These are phyloP conservation scores for Toxostoma redivivum DNA, from an alignment of 2,113 vertebrate species.

Conservation along the genomic window DNA sequence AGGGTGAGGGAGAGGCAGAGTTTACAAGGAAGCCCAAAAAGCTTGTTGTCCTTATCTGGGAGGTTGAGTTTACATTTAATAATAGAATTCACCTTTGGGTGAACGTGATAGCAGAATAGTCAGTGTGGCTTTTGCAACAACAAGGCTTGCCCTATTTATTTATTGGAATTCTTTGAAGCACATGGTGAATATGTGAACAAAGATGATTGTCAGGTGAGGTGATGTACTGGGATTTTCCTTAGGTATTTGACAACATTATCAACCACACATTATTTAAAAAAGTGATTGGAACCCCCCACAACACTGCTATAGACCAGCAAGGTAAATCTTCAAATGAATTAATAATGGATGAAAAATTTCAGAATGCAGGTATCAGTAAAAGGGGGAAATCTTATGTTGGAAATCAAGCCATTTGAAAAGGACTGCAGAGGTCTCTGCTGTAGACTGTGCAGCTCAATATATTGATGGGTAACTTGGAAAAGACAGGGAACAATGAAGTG, in stretches of 20 bases:
- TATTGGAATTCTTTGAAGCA: background rate
- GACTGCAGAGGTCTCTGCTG: background rate
- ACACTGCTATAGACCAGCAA: background rate
- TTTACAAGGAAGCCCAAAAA: background rate
- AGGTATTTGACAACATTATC: background rate
- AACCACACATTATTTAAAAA: background rate
- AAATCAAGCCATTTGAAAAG: background rate
- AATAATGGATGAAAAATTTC: background rate
- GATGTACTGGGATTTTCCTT: background rate
- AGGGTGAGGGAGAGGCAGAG: background rate
- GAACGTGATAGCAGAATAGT: background rate
- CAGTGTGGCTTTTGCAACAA: background rate
- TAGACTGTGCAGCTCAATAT: background rate
- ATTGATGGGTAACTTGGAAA: background rate
- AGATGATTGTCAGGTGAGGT: background rate
- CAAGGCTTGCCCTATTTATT: background rate
- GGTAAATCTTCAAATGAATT: background rate
- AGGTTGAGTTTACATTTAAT: background rate
- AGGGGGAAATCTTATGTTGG: background rate
- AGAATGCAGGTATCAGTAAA: background rate
- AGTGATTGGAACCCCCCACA: accelerated
- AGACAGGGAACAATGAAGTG: background rate
- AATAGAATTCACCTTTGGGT: background rate
- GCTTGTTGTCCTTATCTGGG: background rate
- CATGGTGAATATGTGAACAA: background rate